phyloP scores from a whole-genome alignment of 2,888 invertebrate species.

The Dicyrtomina minuta region DNA sequence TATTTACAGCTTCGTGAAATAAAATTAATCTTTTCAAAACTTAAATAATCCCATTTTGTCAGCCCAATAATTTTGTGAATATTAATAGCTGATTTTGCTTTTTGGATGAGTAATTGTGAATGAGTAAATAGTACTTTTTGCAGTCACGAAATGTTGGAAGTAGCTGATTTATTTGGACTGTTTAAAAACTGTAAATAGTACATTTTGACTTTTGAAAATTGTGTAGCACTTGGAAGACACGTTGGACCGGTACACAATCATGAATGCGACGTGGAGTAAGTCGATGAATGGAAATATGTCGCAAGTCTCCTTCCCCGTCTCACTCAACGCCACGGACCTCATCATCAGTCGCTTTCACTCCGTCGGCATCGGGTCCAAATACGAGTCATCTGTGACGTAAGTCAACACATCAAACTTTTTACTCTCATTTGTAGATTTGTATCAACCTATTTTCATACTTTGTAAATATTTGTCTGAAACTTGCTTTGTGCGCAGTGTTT shows the following conservation, averaged over 20 bases:
- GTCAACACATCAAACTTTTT: not conserved
- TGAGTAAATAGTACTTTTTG: too few relatives aligned
- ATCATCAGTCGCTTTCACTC: conserved; percentile 43
- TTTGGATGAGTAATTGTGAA: not conserved
- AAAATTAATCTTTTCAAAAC: too few relatives aligned
- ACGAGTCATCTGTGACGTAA: conserved; percentile 43
- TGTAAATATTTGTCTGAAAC: conserved; percentile 2
- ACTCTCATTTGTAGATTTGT: not conserved
- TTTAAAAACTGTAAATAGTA: not conserved
- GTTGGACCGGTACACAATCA: conserved; percentile 36
- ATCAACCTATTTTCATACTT: not conserved
- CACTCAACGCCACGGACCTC: conserved; percentile 27
- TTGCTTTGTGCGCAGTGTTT: conserved; percentile 32
- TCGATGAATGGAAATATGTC: conserved; percentile 39
- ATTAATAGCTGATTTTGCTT: not conserved
- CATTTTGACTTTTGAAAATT: too few relatives aligned
- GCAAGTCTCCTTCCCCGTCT: conserved; percentile 40
- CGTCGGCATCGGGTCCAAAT: conserved; percentile 45
- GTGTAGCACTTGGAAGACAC: conserved; percentile 45
- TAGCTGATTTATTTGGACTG: not conserved
- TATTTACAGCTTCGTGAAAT: too few relatives aligned
- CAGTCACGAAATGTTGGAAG: too few relatives aligned
- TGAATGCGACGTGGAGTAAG: conserved; percentile 35
- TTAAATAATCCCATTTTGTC: too few relatives aligned
- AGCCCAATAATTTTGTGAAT: too few relatives aligned